Evolutionary conservation across 2,888 invertebrate genomes (phyloP), one percentile per base, ranked within the genome.

Genomic region (Eucriotettix oculatus): DNA sequence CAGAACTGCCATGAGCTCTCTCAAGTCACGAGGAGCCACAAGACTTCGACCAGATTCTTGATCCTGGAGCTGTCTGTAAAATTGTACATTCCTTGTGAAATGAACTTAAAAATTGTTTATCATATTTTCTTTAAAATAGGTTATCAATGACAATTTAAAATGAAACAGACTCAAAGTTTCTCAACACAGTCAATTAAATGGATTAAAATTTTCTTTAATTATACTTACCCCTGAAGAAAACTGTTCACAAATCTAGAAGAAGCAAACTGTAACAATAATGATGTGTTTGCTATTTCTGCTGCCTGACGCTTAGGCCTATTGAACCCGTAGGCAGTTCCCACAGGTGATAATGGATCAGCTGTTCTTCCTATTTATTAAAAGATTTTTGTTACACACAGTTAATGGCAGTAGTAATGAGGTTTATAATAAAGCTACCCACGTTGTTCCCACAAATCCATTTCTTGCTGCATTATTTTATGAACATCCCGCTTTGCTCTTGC

Each of bases 251-350:
- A 73, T 43, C 74, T 68, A 40, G 70, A 70, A 0, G 76, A 75
- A 1, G 76, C 74, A 60, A 74, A 73, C 64, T 77, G 75, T n/a
- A 76, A 68, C 43, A 77, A 68, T 54, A 76, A 67, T 1, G 76
- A 76, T 14, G 74, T 73, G 66, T 77, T 76, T 16, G 76, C 73
- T 52, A 77, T 75, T 64, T 71, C 68, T 17, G 72, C 67, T 7
- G 76, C 74, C 68, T 77, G 75, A 11, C 73, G 65, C 63, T 76
- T 76, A 10, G 76, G 76, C 42, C 75, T 68, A 57, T 73, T 72
- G 65, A 77, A 75, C 17, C 74, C 74, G 60, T 72, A 75, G n/a
- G 74, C 74, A 16, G 73, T 73, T 42, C 74, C 74, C 42, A 71
- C 68, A 1, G 75, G 73, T 9, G 73, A 73, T 48, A 70, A 71